Percentiles rank a stretch among this genome's conserved stretches.
Evolutionary conservation across 2,888 invertebrate genomes (phyloP).

Genomic region (Adelognathus sp.): DNA sequence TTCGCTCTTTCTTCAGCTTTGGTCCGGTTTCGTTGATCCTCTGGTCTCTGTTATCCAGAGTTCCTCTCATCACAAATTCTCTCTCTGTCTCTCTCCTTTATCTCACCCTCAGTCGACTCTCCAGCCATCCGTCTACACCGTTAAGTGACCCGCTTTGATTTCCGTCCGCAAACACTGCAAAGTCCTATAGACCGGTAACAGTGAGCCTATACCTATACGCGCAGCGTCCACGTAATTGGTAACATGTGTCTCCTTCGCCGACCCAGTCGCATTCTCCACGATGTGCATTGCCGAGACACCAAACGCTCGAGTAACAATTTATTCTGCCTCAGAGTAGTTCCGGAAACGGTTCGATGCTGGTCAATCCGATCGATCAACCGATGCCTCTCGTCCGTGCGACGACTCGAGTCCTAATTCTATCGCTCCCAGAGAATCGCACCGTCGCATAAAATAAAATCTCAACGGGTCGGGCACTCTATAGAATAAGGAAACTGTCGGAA

Average conservation of each 20-base stretch:
- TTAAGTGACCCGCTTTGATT: slow-evolving; percentile 78
- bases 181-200: slow-evolving; percentile 71
- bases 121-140: slow-evolving; percentile 72
- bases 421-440: neutral
- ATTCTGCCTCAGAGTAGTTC: slow-evolving; percentile 27
- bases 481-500: neutral
- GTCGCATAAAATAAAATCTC: slow-evolving; percentile 36
- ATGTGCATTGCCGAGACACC: slow-evolving; percentile 6
- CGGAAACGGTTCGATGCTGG: slow-evolving; percentile 30
- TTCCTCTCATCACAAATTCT: slow-evolving; percentile 55
- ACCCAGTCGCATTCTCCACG: slow-evolving; percentile 20
- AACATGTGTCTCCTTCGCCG: slow-evolving; percentile 30
- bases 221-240: neutral
- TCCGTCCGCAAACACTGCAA: slow-evolving; percentile 75
- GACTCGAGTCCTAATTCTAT: slow-evolving; percentile 33
- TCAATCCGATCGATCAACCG: slow-evolving; percentile 34
- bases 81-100: slow-evolving; percentile 34
- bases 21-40: slow-evolving; percentile 9
- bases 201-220: neutral
- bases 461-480: neutral
- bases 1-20: neutral
- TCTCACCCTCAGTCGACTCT: slow-evolving; percentile 58
- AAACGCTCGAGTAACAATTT: slow-evolving; percentile 27
- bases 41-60: neutral
- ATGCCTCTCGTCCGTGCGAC: neutral